Conservation (phyloP, 2,888 invertebrate genomes). For the Catocala fraxini region DNA sequence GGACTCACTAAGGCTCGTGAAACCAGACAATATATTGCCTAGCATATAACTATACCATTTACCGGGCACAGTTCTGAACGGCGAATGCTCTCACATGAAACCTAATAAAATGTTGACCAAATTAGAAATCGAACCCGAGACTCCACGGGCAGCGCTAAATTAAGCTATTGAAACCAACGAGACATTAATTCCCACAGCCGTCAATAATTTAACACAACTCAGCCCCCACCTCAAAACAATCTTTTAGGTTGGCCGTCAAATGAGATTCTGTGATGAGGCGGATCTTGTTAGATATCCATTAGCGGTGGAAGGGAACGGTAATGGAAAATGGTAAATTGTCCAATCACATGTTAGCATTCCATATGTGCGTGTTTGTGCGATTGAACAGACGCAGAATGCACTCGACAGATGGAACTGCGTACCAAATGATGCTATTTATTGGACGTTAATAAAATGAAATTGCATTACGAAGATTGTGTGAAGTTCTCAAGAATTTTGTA, state of each 20-base stretch:
- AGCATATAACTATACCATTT: too few relatives aligned
- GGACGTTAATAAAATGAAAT: slow-evolving; percentile 43
- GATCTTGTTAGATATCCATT: slow-evolving; percentile 57
- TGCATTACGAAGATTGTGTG: slow-evolving; percentile 19
- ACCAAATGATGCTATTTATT: slow-evolving; percentile 40
- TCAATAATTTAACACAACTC: background rate
- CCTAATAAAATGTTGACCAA: too few relatives aligned
- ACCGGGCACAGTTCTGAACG: too few relatives aligned
- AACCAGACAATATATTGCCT: too few relatives aligned
- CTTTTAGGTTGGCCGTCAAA: slow-evolving; percentile 44
- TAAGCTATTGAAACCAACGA: background rate
- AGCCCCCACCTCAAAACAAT: background rate
- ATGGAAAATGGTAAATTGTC: slow-evolving; percentile 71
- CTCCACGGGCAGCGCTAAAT: too few relatives aligned
- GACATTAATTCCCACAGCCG: background rate
- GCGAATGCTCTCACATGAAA: too few relatives aligned
- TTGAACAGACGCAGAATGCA: slow-evolving; percentile 50
- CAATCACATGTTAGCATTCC: slow-evolving; percentile 63
- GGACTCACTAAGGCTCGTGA: too few relatives aligned
- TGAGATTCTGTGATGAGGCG: slow-evolving; percentile 51
- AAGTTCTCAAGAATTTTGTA: slow-evolving; percentile 33
- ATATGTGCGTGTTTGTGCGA: slow-evolving; percentile 58
- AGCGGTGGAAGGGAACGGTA: slow-evolving; percentile 51
- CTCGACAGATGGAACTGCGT: slow-evolving; percentile 34
- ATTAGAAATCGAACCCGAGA: too few relatives aligned